A percentile compares a stretch with the other conserved stretches of the same genome.
phyloP scores from a whole-genome alignment of 2,113 vertebrate species.

The Rhea pennata region DNA sequence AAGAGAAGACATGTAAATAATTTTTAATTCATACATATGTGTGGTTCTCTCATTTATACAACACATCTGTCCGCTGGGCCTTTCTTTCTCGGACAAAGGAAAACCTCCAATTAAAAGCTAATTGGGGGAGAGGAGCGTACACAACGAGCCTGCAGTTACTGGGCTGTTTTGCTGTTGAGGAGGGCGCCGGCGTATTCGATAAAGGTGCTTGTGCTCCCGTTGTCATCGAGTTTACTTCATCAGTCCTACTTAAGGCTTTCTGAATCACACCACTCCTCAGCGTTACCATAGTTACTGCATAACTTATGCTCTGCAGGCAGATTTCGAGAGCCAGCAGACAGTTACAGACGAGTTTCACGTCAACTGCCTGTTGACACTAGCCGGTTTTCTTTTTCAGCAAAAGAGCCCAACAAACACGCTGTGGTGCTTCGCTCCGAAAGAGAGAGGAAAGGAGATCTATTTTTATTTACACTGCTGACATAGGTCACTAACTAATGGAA shows the following conservation, averaged over 20 bases:
- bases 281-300: background rate
- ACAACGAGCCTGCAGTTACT: background rate
- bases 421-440: background rate
- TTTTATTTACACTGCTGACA: constrained; percentile 30
- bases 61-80: background rate
- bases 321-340: background rate
- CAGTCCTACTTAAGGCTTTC: background rate
- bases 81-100: background rate
- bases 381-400: background rate
- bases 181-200: fast-evolving
- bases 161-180: background rate
- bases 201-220: background rate
- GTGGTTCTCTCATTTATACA: fast-evolving
- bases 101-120: background rate
- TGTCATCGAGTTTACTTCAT: background rate
- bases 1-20: fast-evolving
- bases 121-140: background rate
- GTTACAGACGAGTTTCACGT: background rate
- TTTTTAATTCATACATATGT: background rate
- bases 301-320: background rate
- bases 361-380: background rate
- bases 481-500: constrained; percentile 33
- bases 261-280: background rate
- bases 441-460: background rate
- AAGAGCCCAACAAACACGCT: background rate